Evolutionary conservation across 1,140 invertebrate species (phyloP).

Genomic region (Linepithema humile): DNA sequence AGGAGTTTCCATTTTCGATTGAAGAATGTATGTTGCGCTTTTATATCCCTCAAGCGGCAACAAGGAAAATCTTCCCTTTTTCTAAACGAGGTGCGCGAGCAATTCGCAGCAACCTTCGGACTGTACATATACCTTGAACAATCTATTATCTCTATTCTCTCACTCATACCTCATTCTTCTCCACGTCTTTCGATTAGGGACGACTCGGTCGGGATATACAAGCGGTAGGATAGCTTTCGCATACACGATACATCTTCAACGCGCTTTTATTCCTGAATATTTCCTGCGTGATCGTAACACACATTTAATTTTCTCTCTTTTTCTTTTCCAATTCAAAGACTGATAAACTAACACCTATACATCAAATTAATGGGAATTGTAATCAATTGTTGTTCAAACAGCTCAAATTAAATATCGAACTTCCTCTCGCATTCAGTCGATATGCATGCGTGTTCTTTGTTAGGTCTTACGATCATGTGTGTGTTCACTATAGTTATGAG

Average conservation of each 20-base stretch:
- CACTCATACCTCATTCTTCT: conserved; percentile 17
- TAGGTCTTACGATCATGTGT: conserved; percentile 12
- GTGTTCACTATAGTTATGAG: conserved; percentile 25
- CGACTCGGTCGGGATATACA: background rate
- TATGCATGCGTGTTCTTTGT: conserved; percentile 1
- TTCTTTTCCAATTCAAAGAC: conserved; percentile 62
- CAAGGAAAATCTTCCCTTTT: conserved; percentile 16
- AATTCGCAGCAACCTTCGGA: conserved; percentile 11
- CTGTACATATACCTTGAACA: conserved; percentile 54
- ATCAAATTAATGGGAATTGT: background rate
- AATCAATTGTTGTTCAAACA: background rate
- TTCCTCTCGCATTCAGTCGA: background rate
- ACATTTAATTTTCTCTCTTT: conserved; percentile 14
- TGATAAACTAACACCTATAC: conserved; percentile 70
- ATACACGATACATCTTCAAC: background rate
- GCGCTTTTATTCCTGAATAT: conserved; percentile 21
- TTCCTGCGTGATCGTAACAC: conserved; percentile 27
- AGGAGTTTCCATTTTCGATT: background rate
- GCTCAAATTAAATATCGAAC: background rate
- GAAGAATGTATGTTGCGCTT: conserved; percentile 9
- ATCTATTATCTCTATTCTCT: conserved; percentile 41
- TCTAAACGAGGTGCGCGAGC: conserved; percentile 25
- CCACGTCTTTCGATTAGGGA: conserved; percentile 40
- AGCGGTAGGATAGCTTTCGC: background rate
- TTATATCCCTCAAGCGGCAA: conserved; percentile 14